These are phyloP conservation scores for Novumbra hubbsi DNA, from an alignment of 2,797 vertebrate genomes.

Conservation along the genomic window DNA sequence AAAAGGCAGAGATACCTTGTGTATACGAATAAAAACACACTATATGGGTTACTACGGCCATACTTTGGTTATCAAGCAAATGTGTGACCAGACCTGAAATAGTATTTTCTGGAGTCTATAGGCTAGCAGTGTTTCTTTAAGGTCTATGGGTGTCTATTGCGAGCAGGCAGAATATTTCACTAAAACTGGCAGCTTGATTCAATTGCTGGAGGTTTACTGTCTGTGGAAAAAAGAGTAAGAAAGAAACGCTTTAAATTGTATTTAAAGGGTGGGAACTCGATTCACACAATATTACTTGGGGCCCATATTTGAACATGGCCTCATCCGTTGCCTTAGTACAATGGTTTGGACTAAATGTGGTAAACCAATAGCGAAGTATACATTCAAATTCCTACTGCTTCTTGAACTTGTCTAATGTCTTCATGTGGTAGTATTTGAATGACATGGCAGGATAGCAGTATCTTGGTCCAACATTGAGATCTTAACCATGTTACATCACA, in stretches of 20 bases:
- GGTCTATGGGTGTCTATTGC: neutral
- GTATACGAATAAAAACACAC: too few species aligned
- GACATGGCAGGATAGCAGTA: neutral
- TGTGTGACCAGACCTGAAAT: neutral
- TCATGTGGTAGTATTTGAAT: neutral
- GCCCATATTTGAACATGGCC: neutral
- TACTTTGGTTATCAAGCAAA: neutral
- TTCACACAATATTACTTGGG: slow-evolving; percentile 5
- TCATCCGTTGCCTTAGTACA: neutral
- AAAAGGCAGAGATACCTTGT: neutral
- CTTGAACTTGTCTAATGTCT: neutral
- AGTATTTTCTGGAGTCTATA: neutral
- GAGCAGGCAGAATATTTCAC: neutral
- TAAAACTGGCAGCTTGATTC: neutral
- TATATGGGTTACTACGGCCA: too few species aligned
- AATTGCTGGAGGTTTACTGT: neutral
- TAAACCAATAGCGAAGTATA: slow-evolving; percentile 1
- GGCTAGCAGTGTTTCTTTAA: neutral
- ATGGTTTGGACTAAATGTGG: neutral
- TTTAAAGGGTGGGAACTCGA: slow-evolving; percentile 4
- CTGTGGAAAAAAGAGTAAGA: neutral
- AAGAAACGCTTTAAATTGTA: slow-evolving; percentile 2
- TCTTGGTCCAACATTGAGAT: neutral
- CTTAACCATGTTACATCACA: neutral
- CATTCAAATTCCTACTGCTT: neutral